Evolutionary conservation across 2,797 vertebrate genomes (phyloP).

Genomic region (Chiloscyllium punctatum): DNA sequence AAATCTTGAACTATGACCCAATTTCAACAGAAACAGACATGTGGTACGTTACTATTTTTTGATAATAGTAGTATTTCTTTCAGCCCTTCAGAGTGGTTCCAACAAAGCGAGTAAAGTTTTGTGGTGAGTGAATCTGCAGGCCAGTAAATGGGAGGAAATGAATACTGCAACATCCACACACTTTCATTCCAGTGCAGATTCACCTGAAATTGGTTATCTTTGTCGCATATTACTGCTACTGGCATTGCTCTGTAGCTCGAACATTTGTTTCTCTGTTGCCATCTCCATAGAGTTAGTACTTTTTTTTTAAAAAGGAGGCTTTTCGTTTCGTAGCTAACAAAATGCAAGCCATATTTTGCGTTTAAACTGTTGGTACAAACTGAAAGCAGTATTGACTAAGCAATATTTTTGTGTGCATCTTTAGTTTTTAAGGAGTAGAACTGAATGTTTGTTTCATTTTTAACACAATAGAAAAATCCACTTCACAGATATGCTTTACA

Average conservation of each 20-base stretch:
- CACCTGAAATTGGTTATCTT: background rate
- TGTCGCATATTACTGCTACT: background rate
- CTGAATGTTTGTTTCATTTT: no score
- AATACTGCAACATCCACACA: no score
- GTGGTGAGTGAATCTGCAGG: background rate
- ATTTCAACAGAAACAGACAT: slow-evolving; percentile 91
- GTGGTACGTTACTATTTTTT: slow-evolving; percentile 68
- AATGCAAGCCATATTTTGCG: no score
- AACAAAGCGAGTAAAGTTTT: background rate
- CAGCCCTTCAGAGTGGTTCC: background rate
- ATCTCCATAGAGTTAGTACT: no score
- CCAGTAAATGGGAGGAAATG: background rate
- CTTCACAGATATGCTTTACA: no score
- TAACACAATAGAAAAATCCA: no score
- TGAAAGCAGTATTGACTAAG: no score
- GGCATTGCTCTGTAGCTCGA: background rate
- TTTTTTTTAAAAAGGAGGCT: no score
- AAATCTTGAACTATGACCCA: slow-evolving; percentile 92
- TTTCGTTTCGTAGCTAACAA: no score
- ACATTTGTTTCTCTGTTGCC: background rate
- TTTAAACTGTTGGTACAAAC: no score
- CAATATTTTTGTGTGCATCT: no score
- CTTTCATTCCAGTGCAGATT: background rate
- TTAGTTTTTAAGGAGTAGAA: no score
- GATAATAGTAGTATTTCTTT: background rate